Base-by-base conservation (phyloP, 2,888 invertebrate species). In the Linhomoeus sp. region DNA sequence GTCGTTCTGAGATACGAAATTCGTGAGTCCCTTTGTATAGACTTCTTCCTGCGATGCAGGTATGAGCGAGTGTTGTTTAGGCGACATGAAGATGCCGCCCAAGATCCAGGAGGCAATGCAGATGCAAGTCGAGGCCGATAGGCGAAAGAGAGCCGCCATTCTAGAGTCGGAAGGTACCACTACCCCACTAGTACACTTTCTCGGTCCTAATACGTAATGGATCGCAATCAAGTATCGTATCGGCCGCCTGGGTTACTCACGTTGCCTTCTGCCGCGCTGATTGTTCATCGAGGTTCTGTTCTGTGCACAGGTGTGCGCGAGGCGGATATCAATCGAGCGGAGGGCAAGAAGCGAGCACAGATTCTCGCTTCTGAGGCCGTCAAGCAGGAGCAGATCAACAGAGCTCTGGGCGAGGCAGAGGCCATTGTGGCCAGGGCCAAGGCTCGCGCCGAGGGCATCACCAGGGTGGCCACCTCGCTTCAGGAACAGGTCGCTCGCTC, bases 31-130 rank as follows among this genome's bases (percentile, higher is more conserved):
- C n/a, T n/a, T n/a, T n/a, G n/a, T n/a, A n/a, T n/a, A n/a, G n/a
- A n/a, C n/a, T n/a, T n/a, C n/a, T n/a, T n/a, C n/a, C n/a, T n/a
- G n/a, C n/a, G n/a, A n/a, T n/a, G n/a, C n/a, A n/a, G n/a, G n/a
- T n/a, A n/a, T n/a, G n/a, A n/a, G n/a, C n/a, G n/a, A n/a, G n/a
- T n/a, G n/a, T n/a, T n/a, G n/a, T n/a, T n/a, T n/a, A 86, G 85
- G 81, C 72, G 80, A 87, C 63, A 85, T 88, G 60, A 79, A 78
- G 64, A 70, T 90, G 52, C 97, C 97, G 0, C 70, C 74, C 0
- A 76, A 90, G 58, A 82, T 97, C 1, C 86, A 92, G 63, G 92
- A 94, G 67, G 97, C 97, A 0, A 99, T 97, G 97, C 97, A 97
- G 69, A 92, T 94, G 90, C 92, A 94, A 71, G 97, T 99, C 1